Base-by-base conservation (phyloP, 2,888 invertebrate species). In the Sussaba pulchella region DNA sequence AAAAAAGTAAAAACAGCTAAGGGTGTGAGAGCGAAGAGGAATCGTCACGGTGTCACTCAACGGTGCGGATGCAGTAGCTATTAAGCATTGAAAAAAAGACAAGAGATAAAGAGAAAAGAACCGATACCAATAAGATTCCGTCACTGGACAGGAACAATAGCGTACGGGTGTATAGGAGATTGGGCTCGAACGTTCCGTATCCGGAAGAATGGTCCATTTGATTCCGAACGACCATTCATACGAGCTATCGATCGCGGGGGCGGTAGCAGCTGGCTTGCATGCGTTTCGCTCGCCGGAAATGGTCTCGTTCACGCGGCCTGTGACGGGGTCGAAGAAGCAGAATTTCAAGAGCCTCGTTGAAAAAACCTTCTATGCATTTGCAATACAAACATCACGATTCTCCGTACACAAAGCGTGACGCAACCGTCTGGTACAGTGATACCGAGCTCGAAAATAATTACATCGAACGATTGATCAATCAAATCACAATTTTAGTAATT, bases 191-290 rank as follows among this genome's bases (percentile, higher is more conserved):
- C 50, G 72, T 75, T 59, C 61, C 72, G 54, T 50, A 41, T 59
- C 70, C 66, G 75, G 75, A 71, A 75, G 70, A 75, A 45, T 74
- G 79, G 79, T 71, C 79, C 75, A 79, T 79, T 79, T 79, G 66
- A 75, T 75, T 66, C 26, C 43, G 66, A 75, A 79, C 71, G 75
- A 75, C 70, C 70, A 79, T 70, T 79, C 66, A 59, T 64, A 50
- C 50, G 66, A 57, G 43, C 50, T 70, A 79, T 79, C 79, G 79
- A 79, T 79, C 74, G 79, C 31, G 19, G 54, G 31, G 50, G 14
- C 19, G 52, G 59, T 64, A 52, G 50, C 70, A 79, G 69, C 70
- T 74, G 74, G 74, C 52, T 75, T 75, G 69, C 43, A 79, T 52
- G 71, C 70, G 41, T 2, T 75, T 71, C 66, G 59, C 17, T 24